Conservation (phyloP, 2,888 invertebrate species). For the Heterodera filipjevi region DNA sequence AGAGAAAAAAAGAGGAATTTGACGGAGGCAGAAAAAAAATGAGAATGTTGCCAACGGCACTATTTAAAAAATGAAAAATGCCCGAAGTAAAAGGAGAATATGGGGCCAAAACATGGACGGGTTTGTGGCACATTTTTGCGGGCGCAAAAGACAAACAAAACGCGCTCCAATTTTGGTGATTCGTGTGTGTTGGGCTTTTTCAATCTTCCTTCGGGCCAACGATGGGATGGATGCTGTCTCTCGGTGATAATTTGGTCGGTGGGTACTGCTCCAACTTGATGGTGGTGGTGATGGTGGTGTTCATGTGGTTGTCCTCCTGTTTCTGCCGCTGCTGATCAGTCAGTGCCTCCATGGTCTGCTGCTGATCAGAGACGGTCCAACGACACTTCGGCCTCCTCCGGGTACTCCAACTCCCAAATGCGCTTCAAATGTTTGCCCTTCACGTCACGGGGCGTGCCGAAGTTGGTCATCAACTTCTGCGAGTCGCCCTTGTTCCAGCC, state of each 20-base stretch:
- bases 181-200: too few relatives aligned
- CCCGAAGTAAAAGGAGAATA: too few relatives aligned
- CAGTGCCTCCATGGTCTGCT: neutral
- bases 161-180: too few relatives aligned
- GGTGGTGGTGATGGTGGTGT: neutral
- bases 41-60: too few relatives aligned
- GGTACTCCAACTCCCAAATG: constrained; percentile 65
- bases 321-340: neutral
- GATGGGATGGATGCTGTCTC: neutral
- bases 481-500: constrained; percentile 66
- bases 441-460: constrained; percentile 65
- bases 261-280: neutral
- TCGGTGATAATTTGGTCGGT: neutral
- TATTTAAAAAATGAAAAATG: too few relatives aligned
- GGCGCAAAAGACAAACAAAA: too few relatives aligned
- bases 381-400: constrained; percentile 55
- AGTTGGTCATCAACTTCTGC: constrained; percentile 63
- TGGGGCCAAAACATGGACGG: too few relatives aligned
- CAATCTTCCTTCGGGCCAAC: too few relatives aligned
- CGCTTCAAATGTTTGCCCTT: constrained; percentile 40
- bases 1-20: neutral
- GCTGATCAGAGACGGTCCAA: constrained; percentile 60
- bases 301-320: neutral
- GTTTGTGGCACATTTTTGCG: too few relatives aligned
- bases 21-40: too few relatives aligned